Evolutionary conservation across 2,888 invertebrate species (phyloP).

Genomic region (Nezara viridula): DNA sequence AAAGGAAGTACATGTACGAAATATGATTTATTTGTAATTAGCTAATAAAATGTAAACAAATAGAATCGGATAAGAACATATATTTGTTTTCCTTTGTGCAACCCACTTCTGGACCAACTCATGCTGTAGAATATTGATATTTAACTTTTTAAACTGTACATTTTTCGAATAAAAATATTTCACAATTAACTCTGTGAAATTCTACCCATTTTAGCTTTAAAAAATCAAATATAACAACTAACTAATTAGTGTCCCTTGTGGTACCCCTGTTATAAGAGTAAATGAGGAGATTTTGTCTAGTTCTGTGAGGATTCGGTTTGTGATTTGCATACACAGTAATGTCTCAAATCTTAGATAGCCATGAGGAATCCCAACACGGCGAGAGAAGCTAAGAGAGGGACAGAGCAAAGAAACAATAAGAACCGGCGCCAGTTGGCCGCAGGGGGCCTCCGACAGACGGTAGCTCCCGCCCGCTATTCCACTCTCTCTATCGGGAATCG

Average conservation of each 20-base stretch:
- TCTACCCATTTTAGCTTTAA: no score
- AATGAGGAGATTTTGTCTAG: not conserved
- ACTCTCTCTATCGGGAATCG: not conserved
- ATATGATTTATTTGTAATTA: no score
- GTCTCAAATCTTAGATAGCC: not conserved
- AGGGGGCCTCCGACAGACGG: not conserved
- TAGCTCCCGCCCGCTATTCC: not conserved
- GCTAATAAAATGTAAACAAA: no score
- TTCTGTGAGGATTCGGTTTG: not conserved
- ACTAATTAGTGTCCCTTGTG: not conserved
- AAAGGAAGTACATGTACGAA: no score
- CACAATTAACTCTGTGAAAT: no score
- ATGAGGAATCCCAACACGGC: not conserved
- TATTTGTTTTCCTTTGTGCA: no score
- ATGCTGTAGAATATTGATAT: no score
- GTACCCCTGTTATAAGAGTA: not conserved
- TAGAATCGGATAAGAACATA: no score
- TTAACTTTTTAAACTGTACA: no score
- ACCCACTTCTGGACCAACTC: no score
- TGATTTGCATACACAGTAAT: not conserved
- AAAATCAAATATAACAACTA: not conserved
- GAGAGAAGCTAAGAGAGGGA: not conserved
- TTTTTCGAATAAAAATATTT: no score
- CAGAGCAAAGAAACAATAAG: slow-evolving; percentile 42
- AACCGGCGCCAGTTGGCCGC: slow-evolving; percentile 30